A percentile compares a stretch with the other conserved stretches of the same genome.
Conservation (phyloP, 2,797 vertebrate genomes). For the Labeo calbasu region DNA sequence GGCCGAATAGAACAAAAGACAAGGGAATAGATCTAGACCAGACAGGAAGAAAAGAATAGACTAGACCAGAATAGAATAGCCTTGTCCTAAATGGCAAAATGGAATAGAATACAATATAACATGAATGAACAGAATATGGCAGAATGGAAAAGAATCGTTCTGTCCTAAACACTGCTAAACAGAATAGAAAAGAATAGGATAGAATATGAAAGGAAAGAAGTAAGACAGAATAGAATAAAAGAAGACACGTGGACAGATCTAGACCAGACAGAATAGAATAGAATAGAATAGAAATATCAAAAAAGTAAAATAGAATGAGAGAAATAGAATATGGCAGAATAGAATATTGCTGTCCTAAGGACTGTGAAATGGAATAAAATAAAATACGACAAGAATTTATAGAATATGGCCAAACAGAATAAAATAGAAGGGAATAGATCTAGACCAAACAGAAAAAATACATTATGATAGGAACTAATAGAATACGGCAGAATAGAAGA, state of each 20-base stretch:
- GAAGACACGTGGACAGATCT: too few species aligned
- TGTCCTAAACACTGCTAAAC: neutral
- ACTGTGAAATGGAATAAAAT: neutral
- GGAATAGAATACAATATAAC: too few species aligned
- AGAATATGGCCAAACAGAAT: neutral
- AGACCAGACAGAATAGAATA: too few species aligned
- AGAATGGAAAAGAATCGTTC: too few species aligned
- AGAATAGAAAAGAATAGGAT: neutral
- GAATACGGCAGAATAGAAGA: too few species aligned
- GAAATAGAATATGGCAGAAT: neutral
- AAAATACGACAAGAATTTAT: neutral
- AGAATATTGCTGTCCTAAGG: neutral
- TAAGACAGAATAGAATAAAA: too few species aligned
- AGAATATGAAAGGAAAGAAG: too few species aligned
- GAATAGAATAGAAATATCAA: neutral
- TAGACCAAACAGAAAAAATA: neutral
- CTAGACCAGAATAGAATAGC: neutral
- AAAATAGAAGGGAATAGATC: neutral
- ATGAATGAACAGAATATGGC: too few species aligned
- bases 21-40: neutral
- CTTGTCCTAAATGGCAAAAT: too few species aligned
- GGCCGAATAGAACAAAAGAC: too few species aligned
- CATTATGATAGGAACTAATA: neutral
- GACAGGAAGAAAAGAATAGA: neutral
- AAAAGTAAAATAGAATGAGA: too few species aligned